phyloP scores from a whole-genome alignment of 2,113 vertebrate species.

The Lepisosteus osseus region DNA sequence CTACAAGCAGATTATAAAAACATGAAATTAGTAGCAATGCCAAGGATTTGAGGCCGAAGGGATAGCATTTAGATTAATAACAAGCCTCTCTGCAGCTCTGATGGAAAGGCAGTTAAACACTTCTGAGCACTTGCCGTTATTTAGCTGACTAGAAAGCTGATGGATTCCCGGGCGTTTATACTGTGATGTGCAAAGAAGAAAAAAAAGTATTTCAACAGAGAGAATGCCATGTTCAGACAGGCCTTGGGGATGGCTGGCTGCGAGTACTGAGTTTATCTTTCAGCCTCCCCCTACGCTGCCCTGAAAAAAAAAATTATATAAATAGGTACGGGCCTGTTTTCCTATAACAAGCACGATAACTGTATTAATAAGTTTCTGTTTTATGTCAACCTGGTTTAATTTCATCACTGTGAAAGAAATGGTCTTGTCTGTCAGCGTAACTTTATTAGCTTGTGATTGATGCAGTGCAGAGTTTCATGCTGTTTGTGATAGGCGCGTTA shows the following conservation, averaged over 20 bases:
- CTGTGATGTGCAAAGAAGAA: neutral
- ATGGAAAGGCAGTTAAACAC: slow-evolving; percentile 10
- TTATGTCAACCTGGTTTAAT: slow-evolving; percentile 91
- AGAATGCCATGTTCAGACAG: slow-evolving; percentile 13
- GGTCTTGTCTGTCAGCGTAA: slow-evolving; percentile 94
- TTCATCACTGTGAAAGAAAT: slow-evolving; percentile 88
- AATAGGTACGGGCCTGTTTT: slow-evolving; percentile 75
- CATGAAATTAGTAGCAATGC: slow-evolving; percentile 2
- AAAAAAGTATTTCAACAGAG: neutral
- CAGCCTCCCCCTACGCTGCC: slow-evolving; percentile 45
- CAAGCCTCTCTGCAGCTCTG: slow-evolving; percentile 6
- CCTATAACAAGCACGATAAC: slow-evolving; percentile 75
- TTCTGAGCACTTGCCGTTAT: neutral
- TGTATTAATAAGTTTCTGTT: slow-evolving; percentile 86
- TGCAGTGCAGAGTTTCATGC: slow-evolving; percentile 65
- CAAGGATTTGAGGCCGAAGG: neutral
- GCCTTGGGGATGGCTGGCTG: slow-evolving; percentile 11
- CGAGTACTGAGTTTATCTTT: slow-evolving; percentile 21
- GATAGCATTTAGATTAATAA: slow-evolving; percentile 16
- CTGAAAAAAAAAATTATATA: slow-evolving; percentile 59
- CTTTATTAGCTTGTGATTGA: slow-evolving; percentile 89
- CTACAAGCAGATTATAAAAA: slow-evolving; percentile 1
- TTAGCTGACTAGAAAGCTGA: slow-evolving; percentile 7
- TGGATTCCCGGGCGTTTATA: neutral
- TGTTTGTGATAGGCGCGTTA: neutral